Base-by-base conservation (phyloP, 2,888 invertebrate species). In the Acanthacorydalis orientalis region DNA sequence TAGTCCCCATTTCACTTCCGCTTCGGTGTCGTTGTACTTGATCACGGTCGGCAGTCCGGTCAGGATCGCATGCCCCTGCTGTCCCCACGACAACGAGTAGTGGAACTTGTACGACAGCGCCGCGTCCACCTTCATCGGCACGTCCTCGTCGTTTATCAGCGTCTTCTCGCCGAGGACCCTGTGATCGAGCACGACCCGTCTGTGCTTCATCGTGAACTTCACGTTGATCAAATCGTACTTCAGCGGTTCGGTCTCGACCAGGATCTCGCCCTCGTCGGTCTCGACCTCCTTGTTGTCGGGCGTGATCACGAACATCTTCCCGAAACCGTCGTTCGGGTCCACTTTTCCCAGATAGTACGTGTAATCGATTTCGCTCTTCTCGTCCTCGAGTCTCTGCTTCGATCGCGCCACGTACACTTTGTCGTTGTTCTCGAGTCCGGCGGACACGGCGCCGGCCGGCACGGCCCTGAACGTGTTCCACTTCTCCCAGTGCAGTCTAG, bases 241-340 rank as follows among this genome's bases (percentile, higher is more conserved):
- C 34, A 75, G 69, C 1, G 89, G 88, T 62, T 88, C 88, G 1
- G 80, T 77, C 68, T 89, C 89, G 7, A 83, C 75, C 31, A 90
- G 68, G 44, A 90, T 74, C 60, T 88, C 83, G 0, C 87, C 87
- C 43, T 73, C 74, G 50, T 73, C 74, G 57, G 72, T 74, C 41
- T 69, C 67, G 49, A 72, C 55, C 56, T 75, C 74, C 51, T 73
- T 72, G 43, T 72, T 70, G 49, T 76, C 68, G 49, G 77, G 75
- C 57, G 80, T 77, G 49, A 80, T 77, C 34, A 82, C 77, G 52
- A 74, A 70, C 53, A 85, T 74, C 56, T 76, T 75, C 9, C 87
- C 87, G 46, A 83, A 68, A 46, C 72, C 74, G 52, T 75, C 75
- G 55, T 69, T 70, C 4, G 53, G 56, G 57, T 78, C 78, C 53